Conservation (phyloP, 1,140 invertebrate genomes). For the Artemia franciscana region DNA sequence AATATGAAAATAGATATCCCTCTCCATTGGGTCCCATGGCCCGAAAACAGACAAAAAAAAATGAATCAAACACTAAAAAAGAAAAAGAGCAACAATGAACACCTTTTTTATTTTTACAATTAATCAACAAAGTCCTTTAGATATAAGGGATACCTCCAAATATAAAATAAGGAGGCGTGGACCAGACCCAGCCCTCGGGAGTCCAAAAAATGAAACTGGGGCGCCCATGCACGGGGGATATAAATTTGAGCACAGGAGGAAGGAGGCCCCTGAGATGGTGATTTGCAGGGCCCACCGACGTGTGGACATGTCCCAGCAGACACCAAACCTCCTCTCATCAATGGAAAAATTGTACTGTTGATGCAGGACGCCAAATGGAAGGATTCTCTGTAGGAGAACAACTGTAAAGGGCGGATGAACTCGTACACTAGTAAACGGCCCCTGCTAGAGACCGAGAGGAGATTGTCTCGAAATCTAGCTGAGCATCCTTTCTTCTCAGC, state of each 20-base stretch:
- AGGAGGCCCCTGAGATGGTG: not conserved
- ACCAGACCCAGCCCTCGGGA: not conserved
- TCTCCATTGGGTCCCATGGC: too few species aligned
- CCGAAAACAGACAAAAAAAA: conserved; percentile 3
- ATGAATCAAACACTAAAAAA: not conserved
- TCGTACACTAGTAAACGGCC: too few species aligned
- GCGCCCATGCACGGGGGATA: not conserved
- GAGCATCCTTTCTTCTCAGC: not conserved
- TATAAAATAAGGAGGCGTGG: not conserved
- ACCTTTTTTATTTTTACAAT: not conserved
- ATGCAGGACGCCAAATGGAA: not conserved
- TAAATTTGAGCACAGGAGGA: not conserved
- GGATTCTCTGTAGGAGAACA: not conserved
- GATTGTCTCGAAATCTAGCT: not conserved
- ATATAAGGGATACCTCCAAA: too few species aligned
- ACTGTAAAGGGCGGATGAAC: not conserved
- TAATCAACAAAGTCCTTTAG: not conserved
- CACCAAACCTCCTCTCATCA: too few species aligned
- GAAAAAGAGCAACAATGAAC: not conserved
- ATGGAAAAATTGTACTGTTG: too few species aligned
- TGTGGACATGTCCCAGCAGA: too few species aligned
- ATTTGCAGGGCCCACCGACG: too few species aligned
- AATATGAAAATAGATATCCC: too few species aligned
- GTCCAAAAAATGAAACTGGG: not conserved
- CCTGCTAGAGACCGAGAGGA: not conserved